Percentiles rank a stretch among this genome's conserved stretches.
Evolutionary conservation across 2,888 invertebrate genomes (phyloP).

Genomic region (Dilophus febrilis): DNA sequence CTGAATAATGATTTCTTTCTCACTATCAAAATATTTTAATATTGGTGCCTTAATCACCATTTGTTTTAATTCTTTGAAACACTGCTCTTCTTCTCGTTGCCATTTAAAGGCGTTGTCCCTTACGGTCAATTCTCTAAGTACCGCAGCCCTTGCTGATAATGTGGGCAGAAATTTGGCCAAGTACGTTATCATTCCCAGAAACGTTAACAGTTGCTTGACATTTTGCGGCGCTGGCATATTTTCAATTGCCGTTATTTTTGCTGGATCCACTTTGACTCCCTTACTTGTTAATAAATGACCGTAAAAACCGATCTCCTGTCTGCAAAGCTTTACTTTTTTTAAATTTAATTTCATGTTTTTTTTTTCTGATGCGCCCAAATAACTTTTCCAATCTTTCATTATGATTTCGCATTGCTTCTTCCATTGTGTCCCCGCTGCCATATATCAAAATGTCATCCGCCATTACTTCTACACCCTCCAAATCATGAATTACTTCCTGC

Average conservation of each 20-base stretch:
- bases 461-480: not conserved
- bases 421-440: not conserved
- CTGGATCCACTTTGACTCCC: not conserved
- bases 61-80: not conserved
- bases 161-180: not conserved
- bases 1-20: not conserved
- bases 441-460: not conserved
- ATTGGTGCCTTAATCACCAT: not conserved
- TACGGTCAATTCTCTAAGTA: not conserved
- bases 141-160: not conserved
- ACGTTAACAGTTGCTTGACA: not conserved
- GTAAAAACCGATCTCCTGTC: conserved; percentile 10
- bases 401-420: conserved; percentile 11
- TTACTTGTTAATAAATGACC: conserved; percentile 9
- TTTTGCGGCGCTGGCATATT: not conserved
- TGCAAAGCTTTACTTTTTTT: conserved; percentile 10
- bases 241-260: not conserved
- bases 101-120: not conserved
- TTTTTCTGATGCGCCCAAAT: conserved; percentile 7
- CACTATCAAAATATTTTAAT: not conserved
- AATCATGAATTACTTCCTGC: not conserved
- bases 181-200: not conserved
- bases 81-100: not conserved
- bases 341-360: conserved; percentile 11
- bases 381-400: conserved; percentile 9